These are phyloP conservation scores for Chelonia mydas DNA, from an alignment of 2,797 vertebrate genomes.

Conservation along the genomic window DNA sequence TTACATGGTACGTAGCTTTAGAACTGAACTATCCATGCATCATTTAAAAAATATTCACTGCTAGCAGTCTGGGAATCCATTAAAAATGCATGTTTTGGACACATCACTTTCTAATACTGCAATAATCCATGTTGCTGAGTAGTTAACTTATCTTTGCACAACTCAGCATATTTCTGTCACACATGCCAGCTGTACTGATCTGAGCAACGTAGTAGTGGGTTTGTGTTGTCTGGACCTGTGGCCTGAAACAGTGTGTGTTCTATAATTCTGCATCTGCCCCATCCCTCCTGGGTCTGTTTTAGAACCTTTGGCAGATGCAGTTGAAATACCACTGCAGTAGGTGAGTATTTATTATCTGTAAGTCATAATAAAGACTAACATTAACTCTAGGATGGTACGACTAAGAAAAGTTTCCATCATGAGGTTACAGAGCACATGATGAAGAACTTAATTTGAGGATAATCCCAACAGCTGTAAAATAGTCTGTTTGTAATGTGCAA, in stretches of 20 bases:
- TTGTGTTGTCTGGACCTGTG: not conserved
- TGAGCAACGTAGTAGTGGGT: not conserved
- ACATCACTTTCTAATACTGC: constrained; percentile 14
- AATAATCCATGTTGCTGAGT: constrained; percentile 53
- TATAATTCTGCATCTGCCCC: not conserved
- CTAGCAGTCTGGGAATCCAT: constrained; percentile 42
- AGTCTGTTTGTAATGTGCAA: not conserved
- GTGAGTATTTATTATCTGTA: not conserved
- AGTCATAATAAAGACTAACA: not conserved
- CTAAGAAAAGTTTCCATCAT: not conserved
- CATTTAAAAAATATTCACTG: constrained; percentile 47
- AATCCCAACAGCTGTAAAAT: not conserved
- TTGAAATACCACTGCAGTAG: not conserved
- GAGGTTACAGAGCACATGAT: not conserved
- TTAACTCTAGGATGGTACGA: not conserved
- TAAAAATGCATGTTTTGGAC: constrained; percentile 26
- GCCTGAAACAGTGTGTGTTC: not conserved
- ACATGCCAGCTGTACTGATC: not conserved
- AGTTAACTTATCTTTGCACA: constrained; percentile 40
- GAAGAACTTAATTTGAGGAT: not conserved
- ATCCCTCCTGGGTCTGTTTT: not conserved
- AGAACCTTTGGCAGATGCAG: not conserved
- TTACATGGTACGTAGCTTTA: constrained; percentile 21
- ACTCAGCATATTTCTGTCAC: constrained; percentile 57
- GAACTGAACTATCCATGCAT: constrained; percentile 45